These are phyloP conservation scores for Dendrolimus pini DNA, from an alignment of 2,888 invertebrate genomes.

Conservation along the genomic window DNA sequence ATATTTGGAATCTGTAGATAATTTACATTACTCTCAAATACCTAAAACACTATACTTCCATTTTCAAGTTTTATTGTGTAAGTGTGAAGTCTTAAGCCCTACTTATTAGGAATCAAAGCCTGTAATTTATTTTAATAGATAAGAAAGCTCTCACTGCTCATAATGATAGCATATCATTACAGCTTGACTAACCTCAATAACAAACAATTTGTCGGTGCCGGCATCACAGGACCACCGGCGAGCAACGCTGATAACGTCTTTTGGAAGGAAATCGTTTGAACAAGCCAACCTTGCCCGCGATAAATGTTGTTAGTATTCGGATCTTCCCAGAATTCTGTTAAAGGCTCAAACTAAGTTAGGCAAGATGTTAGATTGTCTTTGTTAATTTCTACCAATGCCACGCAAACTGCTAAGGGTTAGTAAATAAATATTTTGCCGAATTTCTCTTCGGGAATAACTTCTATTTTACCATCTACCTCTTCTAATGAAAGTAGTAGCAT, in stretches of 20 bases:
- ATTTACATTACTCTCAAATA: too few species aligned
- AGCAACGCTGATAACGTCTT: not conserved
- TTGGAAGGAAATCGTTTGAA: not conserved
- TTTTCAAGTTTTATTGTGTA: too few species aligned
- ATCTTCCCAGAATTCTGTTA: not conserved
- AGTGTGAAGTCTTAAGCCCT: too few species aligned
- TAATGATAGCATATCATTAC: not conserved
- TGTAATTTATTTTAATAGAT: too few species aligned
- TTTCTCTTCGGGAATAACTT: too few species aligned
- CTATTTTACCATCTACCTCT: too few species aligned
- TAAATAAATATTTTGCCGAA: too few species aligned
- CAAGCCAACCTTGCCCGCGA: not conserved
- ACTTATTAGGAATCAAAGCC: too few species aligned
- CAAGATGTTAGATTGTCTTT: not conserved
- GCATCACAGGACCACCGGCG: not conserved
- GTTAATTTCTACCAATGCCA: not conserved
- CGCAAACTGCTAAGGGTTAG: not conserved
- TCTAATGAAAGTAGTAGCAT: too few species aligned
- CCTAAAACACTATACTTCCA: too few species aligned
- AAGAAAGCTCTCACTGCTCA: not conserved
- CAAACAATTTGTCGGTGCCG: conserved; percentile 35
- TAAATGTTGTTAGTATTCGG: not conserved
- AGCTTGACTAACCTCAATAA: conserved; percentile 22
- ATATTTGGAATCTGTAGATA: too few species aligned
- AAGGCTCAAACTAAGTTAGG: not conserved